A percentile compares a stretch with the other conserved stretches of the same genome.
These are phyloP conservation scores for Strix aluco DNA, from an alignment of 2,113 vertebrate species.

Conservation along the genomic window DNA sequence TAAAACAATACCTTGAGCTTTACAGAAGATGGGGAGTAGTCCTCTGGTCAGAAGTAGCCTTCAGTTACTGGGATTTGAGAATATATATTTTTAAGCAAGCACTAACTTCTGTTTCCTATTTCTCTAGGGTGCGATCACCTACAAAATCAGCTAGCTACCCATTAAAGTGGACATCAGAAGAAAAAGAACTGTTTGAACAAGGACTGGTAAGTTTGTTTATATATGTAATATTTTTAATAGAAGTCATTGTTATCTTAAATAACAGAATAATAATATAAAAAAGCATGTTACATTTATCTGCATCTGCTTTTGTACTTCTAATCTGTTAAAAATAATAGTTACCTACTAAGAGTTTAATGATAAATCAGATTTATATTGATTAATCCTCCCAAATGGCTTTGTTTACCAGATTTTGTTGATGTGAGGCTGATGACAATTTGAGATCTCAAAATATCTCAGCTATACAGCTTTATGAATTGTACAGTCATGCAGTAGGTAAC, in stretches of 20 bases:
- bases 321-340: not conserved
- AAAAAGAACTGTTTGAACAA: slow-evolving; percentile 93
- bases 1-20: not conserved
- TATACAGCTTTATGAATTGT: not conserved
- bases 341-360: not conserved
- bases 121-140: slow-evolving; percentile 70
- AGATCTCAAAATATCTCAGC: not conserved
- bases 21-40: not conserved
- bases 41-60: not conserved
- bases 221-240: not conserved
- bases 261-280: not conserved
- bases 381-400: not conserved
- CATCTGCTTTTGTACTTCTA: not conserved
- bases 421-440: not conserved
- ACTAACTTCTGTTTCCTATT: not conserved
- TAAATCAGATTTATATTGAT: not conserved
- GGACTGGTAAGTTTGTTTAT: slow-evolving; percentile 82
- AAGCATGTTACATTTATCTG: not conserved
- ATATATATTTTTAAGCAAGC: not conserved
- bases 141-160: slow-evolving; percentile 77
- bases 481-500: not conserved
- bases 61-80: not conserved
- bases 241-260: not conserved
- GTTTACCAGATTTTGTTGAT: not conserved
- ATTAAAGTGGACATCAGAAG: slow-evolving; percentile 89